Evolutionary conservation across 2,113 vertebrate genomes (phyloP).

Genomic region (Barnardius zonarius): DNA sequence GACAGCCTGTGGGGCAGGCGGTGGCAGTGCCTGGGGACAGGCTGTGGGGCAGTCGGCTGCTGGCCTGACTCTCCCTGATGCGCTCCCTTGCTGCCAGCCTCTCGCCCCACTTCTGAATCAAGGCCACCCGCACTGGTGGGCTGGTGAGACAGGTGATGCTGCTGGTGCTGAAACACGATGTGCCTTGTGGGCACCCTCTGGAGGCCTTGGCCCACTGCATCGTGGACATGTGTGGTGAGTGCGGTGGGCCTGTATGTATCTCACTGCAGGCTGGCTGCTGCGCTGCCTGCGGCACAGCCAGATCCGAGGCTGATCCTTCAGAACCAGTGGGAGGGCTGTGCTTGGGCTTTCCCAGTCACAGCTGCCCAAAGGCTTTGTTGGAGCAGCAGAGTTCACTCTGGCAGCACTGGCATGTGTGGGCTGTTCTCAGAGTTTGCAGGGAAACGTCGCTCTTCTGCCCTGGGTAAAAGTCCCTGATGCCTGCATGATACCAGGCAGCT

Average conservation of each 20-base stretch:
- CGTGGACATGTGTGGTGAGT: fast-evolving
- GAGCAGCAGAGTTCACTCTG: neutral
- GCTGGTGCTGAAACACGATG: neutral
- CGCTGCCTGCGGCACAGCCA: neutral
- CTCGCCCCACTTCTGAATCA: neutral
- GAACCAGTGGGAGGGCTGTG: neutral
- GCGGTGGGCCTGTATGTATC: neutral
- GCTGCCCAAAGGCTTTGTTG: neutral
- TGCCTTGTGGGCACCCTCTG: fast-evolving
- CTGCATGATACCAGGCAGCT: neutral
- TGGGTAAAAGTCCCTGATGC: neutral
- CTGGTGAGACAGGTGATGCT: fast-evolving
- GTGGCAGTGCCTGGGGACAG: too few relatives aligned
- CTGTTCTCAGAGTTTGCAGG: neutral
- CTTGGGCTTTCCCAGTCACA: neutral
- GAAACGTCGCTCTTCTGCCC: neutral
- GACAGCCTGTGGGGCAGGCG: too few relatives aligned
- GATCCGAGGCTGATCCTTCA: fast-evolving
- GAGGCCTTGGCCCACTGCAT: neutral
- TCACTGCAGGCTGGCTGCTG: neutral
- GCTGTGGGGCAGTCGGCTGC: too few relatives aligned
- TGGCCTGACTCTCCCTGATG: neutral
- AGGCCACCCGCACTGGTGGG: fast-evolving
- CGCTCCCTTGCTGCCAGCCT: neutral
- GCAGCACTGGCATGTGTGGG: neutral